Evolutionary conservation across 2,113 vertebrate genomes (phyloP), one percentile per base, ranked within the genome.

Genomic region (Arothron firmamentum): DNA sequence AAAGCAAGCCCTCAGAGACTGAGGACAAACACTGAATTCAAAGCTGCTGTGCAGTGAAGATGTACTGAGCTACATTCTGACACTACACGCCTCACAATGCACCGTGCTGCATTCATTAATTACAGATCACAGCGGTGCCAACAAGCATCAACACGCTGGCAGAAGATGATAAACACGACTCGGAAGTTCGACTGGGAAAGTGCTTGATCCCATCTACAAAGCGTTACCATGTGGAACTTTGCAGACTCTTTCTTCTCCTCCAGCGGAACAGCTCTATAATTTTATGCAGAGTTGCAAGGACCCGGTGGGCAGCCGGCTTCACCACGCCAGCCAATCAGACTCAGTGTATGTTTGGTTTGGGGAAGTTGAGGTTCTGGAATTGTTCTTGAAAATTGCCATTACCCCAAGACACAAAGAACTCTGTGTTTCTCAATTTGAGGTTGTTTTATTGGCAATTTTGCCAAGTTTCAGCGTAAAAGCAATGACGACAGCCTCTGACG

Each of bases 191-290:
- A 38, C 34, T 38, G 10, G 34, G 34, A 38, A 38, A 38, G 34
- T 38, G 11, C 34, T 38, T 38, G 34, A 58, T 13, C 59, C 59
- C 60, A 34, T 78, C 72, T 67, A 60, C 74, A 78, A 81, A 83
- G 42, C 72, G 71, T 25, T 78, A 69, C 70, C 79, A 84, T 61
- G 70, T 80, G 77, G 81, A 65, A 59, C 70, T 58, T 68, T 10
- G 23, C n/a, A 23, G 56, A 49, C 62, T 53, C 79, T 82, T 81
- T 84, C 73, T 84, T 82, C 64, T 0, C 45, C 75, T 73, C 59
- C 67, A 69, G 49, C 62, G 65, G 56, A 80, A 79, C 75, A 77
- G 72, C 69, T 16, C 58, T 42, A 64, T 65, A 66, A 80, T 82
- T 82, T 70, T 59, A 77, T 58, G 65, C 67, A 50, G 77, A 58